Conservation (phyloP, 2,888 invertebrate species). For the Crioceris asparagi region DNA sequence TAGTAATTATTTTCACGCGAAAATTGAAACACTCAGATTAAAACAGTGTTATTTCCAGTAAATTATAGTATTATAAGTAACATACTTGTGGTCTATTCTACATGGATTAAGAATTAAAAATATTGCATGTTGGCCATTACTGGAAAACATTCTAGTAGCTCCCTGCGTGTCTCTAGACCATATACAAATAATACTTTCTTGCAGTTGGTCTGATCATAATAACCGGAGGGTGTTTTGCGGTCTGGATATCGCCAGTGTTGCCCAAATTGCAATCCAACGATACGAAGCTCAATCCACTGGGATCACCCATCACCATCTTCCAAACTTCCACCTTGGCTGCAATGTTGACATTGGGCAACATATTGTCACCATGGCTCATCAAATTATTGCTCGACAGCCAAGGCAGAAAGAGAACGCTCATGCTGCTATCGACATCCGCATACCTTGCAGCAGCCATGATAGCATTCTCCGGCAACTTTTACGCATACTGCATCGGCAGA, state of each 20-base stretch:
- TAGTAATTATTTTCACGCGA: too few species aligned
- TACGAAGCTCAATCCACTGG: slow-evolving; percentile 9
- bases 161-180: too few species aligned
- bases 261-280: slow-evolving; percentile 6
- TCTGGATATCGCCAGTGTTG: slow-evolving; percentile 12
- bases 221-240: too few species aligned
- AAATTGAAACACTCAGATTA: too few species aligned
- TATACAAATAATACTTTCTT: too few species aligned
- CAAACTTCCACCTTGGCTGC: slow-evolving; percentile 7
- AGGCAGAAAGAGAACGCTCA: slow-evolving; percentile 4
- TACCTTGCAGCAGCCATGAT: not conserved
- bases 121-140: too few species aligned
- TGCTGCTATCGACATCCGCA: slow-evolving; percentile 1
- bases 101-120: too few species aligned
- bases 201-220: too few species aligned
- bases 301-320: slow-evolving; percentile 6
- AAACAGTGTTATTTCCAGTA: too few species aligned
- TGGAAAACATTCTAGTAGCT: too few species aligned
- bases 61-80: too few species aligned
- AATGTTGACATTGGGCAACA: slow-evolving; percentile 1
- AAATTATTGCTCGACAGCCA: slow-evolving; percentile 5
- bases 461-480: not conserved
- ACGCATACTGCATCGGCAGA: not conserved
- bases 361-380: slow-evolving; percentile 5
- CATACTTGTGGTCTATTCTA: too few species aligned